Evolutionary conservation across 2,888 invertebrate species (phyloP).

Genomic region (Muscina levida): DNA sequence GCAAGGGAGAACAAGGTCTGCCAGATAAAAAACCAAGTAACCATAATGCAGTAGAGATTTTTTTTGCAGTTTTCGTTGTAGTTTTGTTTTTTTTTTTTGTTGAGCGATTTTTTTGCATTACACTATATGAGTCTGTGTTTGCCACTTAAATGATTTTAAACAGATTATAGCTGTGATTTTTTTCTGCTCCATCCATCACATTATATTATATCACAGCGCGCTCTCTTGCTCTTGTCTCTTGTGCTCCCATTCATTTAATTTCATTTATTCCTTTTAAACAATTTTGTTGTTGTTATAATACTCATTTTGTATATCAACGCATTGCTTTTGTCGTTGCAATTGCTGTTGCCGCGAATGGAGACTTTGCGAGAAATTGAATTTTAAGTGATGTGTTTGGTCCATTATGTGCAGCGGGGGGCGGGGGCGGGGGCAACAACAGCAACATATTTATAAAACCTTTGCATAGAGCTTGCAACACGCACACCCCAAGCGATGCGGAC

Average conservation of each 20-base stretch:
- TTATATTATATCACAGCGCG: neutral
- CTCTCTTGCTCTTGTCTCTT: neutral
- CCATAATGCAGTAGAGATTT: conserved; percentile 10
- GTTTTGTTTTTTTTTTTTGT: no score
- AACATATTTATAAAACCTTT: neutral
- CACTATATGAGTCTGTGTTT: conserved; percentile 4
- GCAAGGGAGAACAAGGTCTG: no score
- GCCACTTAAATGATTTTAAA: conserved; percentile 48
- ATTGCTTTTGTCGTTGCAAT: neutral
- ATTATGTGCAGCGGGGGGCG: no score
- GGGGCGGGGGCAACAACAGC: no score
- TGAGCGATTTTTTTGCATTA: neutral
- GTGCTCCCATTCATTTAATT: conserved; percentile 4
- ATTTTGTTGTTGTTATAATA: neutral
- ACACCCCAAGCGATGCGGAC: neutral
- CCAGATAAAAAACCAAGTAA: no score
- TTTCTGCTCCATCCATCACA: neutral
- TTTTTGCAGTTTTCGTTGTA: no score
- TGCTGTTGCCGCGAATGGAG: neutral
- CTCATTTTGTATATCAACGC: conserved; percentile 37
- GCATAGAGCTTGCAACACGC: neutral
- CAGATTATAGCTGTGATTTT: conserved; percentile 44
- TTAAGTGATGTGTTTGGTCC: conserved; percentile 36
- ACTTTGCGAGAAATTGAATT: conserved; percentile 43
- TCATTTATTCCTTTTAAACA: conserved; percentile 7